phyloP scores from a whole-genome alignment of 2,113 vertebrate species.

The Manacus vitellinus region DNA sequence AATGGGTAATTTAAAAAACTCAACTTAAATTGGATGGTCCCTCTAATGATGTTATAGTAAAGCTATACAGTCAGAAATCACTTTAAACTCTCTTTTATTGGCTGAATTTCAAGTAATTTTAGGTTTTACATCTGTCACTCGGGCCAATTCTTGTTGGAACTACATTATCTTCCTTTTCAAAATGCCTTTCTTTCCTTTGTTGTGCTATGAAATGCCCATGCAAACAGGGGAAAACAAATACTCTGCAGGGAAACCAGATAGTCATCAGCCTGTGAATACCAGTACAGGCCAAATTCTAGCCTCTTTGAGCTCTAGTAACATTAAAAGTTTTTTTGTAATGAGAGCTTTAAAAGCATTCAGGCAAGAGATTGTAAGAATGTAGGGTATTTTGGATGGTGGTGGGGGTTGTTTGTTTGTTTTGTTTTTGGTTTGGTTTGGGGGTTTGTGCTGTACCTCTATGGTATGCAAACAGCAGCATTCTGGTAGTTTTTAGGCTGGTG shows the following conservation, averaged over 20 bases:
- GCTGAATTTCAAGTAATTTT: conserved; percentile 20
- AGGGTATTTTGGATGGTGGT: background rate
- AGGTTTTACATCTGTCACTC: background rate
- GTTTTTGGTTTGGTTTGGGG: background rate
- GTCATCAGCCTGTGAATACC: background rate
- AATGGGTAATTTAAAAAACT: background rate
- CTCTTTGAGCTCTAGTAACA: background rate
- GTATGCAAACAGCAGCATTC: background rate
- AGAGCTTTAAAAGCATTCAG: background rate
- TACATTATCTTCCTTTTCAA: background rate
- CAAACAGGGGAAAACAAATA: background rate
- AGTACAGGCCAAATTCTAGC: background rate
- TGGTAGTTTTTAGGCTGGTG: background rate
- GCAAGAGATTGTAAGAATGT: fast-evolving
- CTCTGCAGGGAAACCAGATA: background rate
- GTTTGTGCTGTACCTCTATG: background rate
- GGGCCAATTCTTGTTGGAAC: background rate
- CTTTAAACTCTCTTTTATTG: conserved; percentile 30
- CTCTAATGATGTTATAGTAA: background rate
- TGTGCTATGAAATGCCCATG: background rate
- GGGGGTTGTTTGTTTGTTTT: background rate
- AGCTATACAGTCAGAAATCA: background rate
- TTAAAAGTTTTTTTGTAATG: background rate
- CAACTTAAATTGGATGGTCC: background rate
- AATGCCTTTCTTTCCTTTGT: background rate